Evolutionary conservation across 2,888 invertebrate species (phyloP), one percentile per base, ranked within the genome.

Genomic region (Archips xylosteana): DNA sequence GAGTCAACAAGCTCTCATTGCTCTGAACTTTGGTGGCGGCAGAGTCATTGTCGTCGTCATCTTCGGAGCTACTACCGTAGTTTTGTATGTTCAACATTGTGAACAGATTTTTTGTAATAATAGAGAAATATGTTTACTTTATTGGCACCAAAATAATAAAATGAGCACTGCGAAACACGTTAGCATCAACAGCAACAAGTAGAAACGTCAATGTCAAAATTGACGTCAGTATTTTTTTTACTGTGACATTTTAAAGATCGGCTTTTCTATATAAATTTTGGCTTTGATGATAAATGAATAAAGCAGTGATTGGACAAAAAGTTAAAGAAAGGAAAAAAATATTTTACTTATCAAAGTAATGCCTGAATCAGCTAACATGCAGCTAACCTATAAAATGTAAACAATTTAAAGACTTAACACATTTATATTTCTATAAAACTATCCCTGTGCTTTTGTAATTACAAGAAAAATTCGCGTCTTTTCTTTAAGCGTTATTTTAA

Each of bases 61-160:
- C 96, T 76, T 96, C 96, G 61, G 97, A 96, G 82, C 96, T 96
- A 83, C 96, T 97, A 2, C 96, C 96, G 81, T 98, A 98, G 77
- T 96, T 95, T 91, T 96, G 95, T 79, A 98, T 91, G 51, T 96
- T 96, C 75, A 97, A 89, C 97, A 98, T 97, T 81, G 63, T 87
- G 47, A 61, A 34, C 3, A 32, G 57, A 23, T 70, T 75, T 45
- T 57, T 45, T 34, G 13, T 13, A 13, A 15, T 57, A 42, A 36
- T 64, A 13, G 23, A 9, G 8, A 34, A 23, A 15, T n/a, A 54
- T 47, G 32, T 54, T 8, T 59, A 47, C 23, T 36, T 9, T 45
- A 36, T 39, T 12, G 2, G 5, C 2, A 12, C 45, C 39, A 57
- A 59, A 65, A 36, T 32, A 57, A 32, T 57, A 57, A 57, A 57